A percentile compares a stretch with the other conserved stretches of the same genome.
phyloP scores from a whole-genome alignment of 2,797 vertebrate species.

The Erithacus rubecula region DNA sequence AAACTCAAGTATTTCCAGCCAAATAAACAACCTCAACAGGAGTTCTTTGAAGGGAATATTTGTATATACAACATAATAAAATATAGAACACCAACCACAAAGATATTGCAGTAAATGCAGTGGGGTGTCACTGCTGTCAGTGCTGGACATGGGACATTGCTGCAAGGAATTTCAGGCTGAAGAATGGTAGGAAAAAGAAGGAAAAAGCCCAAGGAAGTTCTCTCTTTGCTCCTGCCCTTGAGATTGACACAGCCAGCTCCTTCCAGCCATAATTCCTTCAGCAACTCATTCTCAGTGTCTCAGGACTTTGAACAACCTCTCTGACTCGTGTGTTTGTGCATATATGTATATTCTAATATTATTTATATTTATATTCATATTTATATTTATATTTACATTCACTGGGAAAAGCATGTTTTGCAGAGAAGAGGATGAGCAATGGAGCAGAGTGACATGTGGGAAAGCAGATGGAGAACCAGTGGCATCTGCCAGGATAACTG shows the following conservation, averaged over 20 bases:
- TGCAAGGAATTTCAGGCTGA: not conserved
- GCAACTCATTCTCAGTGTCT: not conserved
- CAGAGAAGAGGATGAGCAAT: not conserved
- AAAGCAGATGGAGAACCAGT: not conserved
- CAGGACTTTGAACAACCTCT: not conserved
- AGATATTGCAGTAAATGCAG: not conserved
- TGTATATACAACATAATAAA: too few relatives aligned
- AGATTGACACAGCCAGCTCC: not conserved
- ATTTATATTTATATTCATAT: too few relatives aligned
- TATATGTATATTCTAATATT: too few relatives aligned
- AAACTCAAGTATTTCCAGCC: not conserved
- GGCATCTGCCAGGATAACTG: not conserved
- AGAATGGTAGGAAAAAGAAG: not conserved
- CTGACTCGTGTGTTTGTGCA: not conserved
- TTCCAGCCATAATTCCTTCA: not conserved
- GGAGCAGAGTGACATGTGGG: not conserved
- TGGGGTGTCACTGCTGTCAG: not conserved
- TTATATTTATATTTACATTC: too few relatives aligned
- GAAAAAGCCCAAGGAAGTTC: not conserved
- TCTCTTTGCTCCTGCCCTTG: not conserved
- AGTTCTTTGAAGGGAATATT: not conserved
- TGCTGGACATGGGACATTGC: not conserved
- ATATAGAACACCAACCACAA: accelerated
- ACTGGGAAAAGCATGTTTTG: not conserved
- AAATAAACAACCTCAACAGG: not conserved